Evolutionary conservation across 2,113 vertebrate species (phyloP).

Genomic region (Atherinomorus stipes): DNA sequence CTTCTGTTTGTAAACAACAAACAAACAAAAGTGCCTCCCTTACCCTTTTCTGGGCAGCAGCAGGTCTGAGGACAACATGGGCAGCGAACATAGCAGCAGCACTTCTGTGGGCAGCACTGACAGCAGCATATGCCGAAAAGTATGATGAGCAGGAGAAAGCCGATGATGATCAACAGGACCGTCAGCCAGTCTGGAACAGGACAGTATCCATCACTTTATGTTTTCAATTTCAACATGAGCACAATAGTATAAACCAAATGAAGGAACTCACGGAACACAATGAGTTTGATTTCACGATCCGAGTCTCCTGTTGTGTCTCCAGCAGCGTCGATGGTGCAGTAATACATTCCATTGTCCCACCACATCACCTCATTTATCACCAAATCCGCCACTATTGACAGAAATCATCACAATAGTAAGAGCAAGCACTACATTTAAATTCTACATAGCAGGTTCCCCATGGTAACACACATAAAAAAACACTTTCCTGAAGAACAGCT

Average conservation of each 20-base stretch:
- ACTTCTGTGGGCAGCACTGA: conserved; percentile 96
- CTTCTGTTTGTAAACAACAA: neutral
- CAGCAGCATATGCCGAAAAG: conserved; percentile 93
- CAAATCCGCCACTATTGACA: conserved; percentile 90
- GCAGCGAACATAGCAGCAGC: conserved; percentile 95
- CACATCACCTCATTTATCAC: conserved; percentile 97
- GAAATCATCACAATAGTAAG: neutral
- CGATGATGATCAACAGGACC: conserved; percentile 90
- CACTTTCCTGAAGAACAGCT: neutral
- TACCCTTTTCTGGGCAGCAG: conserved; percentile 97
- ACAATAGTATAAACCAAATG: fast-evolving
- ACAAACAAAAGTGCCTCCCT: neutral
- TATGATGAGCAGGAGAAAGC: conserved; percentile 87
- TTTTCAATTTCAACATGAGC: too few species aligned
- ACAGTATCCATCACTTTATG: neutral
- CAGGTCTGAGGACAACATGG: conserved; percentile 93
- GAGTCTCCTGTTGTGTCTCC: conserved; percentile 93
- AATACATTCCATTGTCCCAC: conserved; percentile 98
- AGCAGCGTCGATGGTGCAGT: conserved; percentile 88
- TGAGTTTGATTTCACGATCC: conserved; percentile 90
- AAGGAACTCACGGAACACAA: conserved; percentile 90
- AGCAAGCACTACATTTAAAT: neutral
- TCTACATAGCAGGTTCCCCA: too few species aligned
- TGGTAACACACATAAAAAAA: neutral
- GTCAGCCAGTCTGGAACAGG: conserved; percentile 92